Base-by-base conservation (phyloP, 2,113 vertebrate species). In the Ictidomys tridecemlineatus region DNA sequence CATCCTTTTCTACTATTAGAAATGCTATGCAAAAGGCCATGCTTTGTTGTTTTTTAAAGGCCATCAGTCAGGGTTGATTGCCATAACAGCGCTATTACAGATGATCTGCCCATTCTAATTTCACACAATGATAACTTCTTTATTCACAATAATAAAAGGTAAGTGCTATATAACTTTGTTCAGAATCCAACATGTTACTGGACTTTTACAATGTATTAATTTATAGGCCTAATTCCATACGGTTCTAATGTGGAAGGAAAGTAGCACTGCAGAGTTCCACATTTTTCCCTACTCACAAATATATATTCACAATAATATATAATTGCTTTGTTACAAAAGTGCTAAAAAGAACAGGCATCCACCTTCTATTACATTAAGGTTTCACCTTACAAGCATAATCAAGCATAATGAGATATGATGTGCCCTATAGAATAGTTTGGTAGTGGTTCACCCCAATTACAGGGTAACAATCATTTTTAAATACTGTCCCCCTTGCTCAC, bases 151-250 rank as follows among this genome's bases (percentile, higher is more conserved):
- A 65, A 93, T 69, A 73, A 93, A 72, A 85, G 17, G 11, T 37
- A 63, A 96, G 85, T 53, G 28, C 42, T 80, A 87, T 2, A 22
- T 45, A 97, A 92, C 30, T 94, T 30, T 69, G 77, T 63, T 93
- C 83, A 91, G 56, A 91, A 94, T 58, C 53, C 65, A 82, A 51
- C 92, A 79, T 20, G 58, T 16, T 32, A 24, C 26, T 85, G 74
- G 73, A 82, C 37, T 89, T 91, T 84, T 77, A 45, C 28, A 89
- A 93, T 56, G 48, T 58, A 87, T 91, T 83, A 83, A 89, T 58
- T 74, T 74, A 69, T 13, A 80, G 74, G 53, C 28, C 79, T 51
- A 85, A 89, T 53, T 69, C 61, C 69, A 32, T 30, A 56, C 4
- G 10, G 51, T 56, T 90, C 93, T 63, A 87, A 84, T 37, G 8